These are phyloP conservation scores for Novumbra hubbsi DNA, from an alignment of 2,797 vertebrate genomes.

Conservation along the genomic window DNA sequence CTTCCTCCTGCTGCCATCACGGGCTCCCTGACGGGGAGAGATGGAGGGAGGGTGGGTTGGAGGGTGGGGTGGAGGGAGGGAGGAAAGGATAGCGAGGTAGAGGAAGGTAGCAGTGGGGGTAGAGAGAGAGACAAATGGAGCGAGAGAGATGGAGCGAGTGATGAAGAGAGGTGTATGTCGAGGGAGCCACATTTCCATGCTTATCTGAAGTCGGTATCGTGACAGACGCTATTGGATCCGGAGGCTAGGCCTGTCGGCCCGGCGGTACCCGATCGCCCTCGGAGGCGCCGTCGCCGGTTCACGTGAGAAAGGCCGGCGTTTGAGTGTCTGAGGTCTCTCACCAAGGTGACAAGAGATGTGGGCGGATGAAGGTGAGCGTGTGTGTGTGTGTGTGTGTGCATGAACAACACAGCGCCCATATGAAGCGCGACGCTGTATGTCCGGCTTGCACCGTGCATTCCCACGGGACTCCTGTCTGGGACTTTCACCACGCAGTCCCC, in stretches of 20 bases:
- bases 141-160: too few relatives aligned
- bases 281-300: not conserved
- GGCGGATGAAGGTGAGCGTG: not conserved
- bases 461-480: slow-evolving; percentile 39
- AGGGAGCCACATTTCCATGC: not conserved
- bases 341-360: not conserved
- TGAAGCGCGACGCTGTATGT: slow-evolving; percentile 36
- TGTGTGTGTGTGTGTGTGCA: not conserved
- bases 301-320: not conserved
- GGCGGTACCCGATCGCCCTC: not conserved
- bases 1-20: slow-evolving; percentile 28
- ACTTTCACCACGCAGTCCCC: slow-evolving; percentile 24
- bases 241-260: slow-evolving; percentile 14
- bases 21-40: slow-evolving; percentile 18
- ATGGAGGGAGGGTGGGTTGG: slow-evolving; percentile 45
- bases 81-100: not conserved
- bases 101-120: not conserved
- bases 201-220: slow-evolving; percentile 34
- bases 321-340: slow-evolving; percentile 7
- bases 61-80: slow-evolving; percentile 33
- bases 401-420: not conserved
- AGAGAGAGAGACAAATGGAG: too few relatives aligned
- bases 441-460: slow-evolving; percentile 31
- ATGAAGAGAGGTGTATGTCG: slow-evolving; percentile 32
- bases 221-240: slow-evolving; percentile 9